These are phyloP conservation scores for Pyrochroa serraticornis DNA, from an alignment of 2,888 invertebrate species.

Conservation along the genomic window DNA sequence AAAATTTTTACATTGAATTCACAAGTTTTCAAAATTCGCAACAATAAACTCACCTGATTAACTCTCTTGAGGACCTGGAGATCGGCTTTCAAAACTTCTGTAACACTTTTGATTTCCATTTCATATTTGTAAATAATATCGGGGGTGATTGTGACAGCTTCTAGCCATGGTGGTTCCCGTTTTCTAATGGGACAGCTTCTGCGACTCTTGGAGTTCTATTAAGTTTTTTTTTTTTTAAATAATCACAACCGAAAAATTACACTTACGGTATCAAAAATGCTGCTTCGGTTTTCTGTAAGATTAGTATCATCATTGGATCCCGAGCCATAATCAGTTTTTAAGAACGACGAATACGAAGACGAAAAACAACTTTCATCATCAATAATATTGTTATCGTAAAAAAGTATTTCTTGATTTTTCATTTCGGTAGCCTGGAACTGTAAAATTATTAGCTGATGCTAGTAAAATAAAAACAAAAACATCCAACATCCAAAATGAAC, in stretches of 20 bases:
- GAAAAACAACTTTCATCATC: conserved; percentile 69
- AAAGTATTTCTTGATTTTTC: conserved; percentile 4
- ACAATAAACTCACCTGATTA: conserved; percentile 59
- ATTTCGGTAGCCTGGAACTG: conserved; percentile 19
- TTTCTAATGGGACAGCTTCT: conserved; percentile 53
- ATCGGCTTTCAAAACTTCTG: conserved; percentile 69
- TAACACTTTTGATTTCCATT: conserved; percentile 62
- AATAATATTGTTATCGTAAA: conserved; percentile 49
- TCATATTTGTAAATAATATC: conserved; percentile 76
- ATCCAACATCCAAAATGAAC: not conserved
- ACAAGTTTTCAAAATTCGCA: too few relatives aligned
- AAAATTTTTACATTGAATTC: too few relatives aligned
- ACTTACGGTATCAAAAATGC: conserved; percentile 48
- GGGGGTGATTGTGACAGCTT: conserved; percentile 68
- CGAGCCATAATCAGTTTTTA: conserved; percentile 67
- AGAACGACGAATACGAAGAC: conserved; percentile 73
- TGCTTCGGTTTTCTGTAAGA: conserved; percentile 44
- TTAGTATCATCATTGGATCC: conserved; percentile 56
- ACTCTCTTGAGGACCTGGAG: conserved; percentile 62
- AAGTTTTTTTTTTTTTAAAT: too few relatives aligned
- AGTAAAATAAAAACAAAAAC: not conserved
- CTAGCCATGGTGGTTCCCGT: conserved; percentile 71
- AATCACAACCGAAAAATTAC: too few relatives aligned
- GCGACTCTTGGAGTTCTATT: conserved; percentile 6
- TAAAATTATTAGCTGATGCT: not conserved